Evolutionary conservation across 2,113 vertebrate species (phyloP).

Genomic region (Dascyllus trimaculatus): DNA sequence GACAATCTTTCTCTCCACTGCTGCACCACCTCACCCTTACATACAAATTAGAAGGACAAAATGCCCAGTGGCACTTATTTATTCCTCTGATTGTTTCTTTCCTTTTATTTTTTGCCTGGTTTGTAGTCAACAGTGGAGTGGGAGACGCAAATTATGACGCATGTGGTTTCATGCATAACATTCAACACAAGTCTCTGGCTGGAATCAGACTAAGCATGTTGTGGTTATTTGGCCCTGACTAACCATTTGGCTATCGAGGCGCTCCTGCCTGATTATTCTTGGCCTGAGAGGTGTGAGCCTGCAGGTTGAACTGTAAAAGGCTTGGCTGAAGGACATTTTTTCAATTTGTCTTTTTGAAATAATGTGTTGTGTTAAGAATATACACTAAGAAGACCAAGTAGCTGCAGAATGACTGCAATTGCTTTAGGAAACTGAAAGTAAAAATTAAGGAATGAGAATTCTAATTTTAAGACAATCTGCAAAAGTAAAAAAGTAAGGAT

Average conservation of each 20-base stretch:
- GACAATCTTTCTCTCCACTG: neutral
- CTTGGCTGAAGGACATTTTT: neutral
- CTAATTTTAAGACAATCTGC: too few relatives aligned
- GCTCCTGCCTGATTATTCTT: neutral
- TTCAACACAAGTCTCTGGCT: neutral
- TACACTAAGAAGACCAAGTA: neutral
- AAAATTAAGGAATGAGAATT: neutral
- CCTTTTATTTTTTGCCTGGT: neutral
- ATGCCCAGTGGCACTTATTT: conserved; percentile 4
- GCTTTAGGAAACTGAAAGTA: neutral
- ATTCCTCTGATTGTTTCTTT: neutral
- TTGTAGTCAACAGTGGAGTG: neutral
- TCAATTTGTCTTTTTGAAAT: neutral
- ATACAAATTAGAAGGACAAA: neutral
- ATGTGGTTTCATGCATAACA: neutral
- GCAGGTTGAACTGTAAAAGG: neutral
- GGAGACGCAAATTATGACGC: neutral
- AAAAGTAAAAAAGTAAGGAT: too few relatives aligned
- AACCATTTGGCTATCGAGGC: neutral
- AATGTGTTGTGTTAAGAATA: neutral
- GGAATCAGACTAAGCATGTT: neutral
- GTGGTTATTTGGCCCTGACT: neutral
- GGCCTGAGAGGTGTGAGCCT: neutral
- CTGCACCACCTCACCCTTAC: neutral
- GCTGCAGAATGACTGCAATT: neutral